phyloP scores from a whole-genome alignment of 2,113 vertebrate species.

The Osmerus eperlanus region DNA sequence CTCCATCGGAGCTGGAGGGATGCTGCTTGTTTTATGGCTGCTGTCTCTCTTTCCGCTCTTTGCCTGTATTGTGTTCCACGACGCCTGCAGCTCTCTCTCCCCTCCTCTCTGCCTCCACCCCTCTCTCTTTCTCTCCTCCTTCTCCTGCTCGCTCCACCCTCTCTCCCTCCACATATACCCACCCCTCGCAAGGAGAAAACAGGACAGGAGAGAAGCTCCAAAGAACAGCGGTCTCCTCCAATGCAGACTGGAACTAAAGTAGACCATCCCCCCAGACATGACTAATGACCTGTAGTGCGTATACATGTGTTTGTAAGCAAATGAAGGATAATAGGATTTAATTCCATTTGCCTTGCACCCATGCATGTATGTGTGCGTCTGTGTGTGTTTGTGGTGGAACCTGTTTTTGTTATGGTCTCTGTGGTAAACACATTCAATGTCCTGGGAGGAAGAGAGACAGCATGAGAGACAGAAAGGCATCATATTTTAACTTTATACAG shows the following conservation, averaged over 20 bases:
- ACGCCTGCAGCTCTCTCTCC: constrained; percentile 44
- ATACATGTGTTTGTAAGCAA: background rate
- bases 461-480: too few species aligned
- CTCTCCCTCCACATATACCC: background rate
- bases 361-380: too few species aligned
- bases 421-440: too few species aligned
- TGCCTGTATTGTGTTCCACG: constrained; percentile 35
- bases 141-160: constrained; percentile 7
- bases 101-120: constrained; percentile 4
- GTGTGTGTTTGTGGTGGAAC: too few species aligned
- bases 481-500: too few species aligned
- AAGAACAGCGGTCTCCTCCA: too few species aligned
- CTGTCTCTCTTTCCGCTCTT: constrained; percentile 22
- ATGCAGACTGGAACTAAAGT: too few species aligned
- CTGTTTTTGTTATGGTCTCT: too few species aligned
- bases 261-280: background rate
- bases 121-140: constrained; percentile 7
- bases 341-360: background rate
- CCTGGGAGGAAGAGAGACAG: too few species aligned
- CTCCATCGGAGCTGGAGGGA: constrained; percentile 15
- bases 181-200: background rate
- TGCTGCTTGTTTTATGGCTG: constrained; percentile 23
- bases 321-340: background rate
- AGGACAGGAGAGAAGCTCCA: background rate
- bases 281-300: background rate